These are phyloP conservation scores for Automeris io DNA, from an alignment of 2,888 invertebrate genomes.

Conservation along the genomic window DNA sequence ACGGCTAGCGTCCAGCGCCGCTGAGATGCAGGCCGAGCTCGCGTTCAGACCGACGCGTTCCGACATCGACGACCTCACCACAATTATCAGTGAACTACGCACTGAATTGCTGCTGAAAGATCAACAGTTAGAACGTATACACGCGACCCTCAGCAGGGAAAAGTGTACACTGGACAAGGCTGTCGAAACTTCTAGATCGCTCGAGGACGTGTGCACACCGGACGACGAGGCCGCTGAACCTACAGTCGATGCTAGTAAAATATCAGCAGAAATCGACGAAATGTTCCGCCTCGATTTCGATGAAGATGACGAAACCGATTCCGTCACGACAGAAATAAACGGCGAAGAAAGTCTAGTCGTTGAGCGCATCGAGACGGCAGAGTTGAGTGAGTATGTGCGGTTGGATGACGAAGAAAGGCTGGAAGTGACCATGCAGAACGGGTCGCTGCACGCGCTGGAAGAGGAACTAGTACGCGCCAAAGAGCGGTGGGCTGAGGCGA, in stretches of 20 bases:
- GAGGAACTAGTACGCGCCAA: slow-evolving; percentile 85
- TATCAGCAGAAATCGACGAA: slow-evolving; percentile 66
- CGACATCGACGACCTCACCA: slow-evolving; percentile 75
- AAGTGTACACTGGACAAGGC: slow-evolving; percentile 23
- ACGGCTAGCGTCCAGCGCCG: slow-evolving; percentile 62
- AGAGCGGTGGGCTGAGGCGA: slow-evolving; percentile 82
- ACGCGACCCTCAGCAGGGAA: slow-evolving; percentile 21
- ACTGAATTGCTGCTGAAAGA: slow-evolving; percentile 39
- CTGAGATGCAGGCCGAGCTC: slow-evolving; percentile 76
- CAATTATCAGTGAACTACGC: slow-evolving; percentile 47
- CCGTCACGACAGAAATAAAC: slow-evolving; percentile 53
- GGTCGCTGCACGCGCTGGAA: slow-evolving; percentile 80
- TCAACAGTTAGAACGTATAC: slow-evolving; percentile 30
- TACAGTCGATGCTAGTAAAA: slow-evolving; percentile 44
- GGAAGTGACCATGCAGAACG: slow-evolving; percentile 58
- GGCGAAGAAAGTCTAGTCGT: slow-evolving; percentile 23
- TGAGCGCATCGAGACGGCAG: slow-evolving; percentile 10
- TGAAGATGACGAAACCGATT: slow-evolving; percentile 61
- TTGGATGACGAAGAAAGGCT: slow-evolving; percentile 45
- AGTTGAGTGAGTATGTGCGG: slow-evolving; percentile 29
- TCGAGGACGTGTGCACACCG: slow-evolving; percentile 28
- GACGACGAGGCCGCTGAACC: slow-evolving; percentile 20
- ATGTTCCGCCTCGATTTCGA: slow-evolving; percentile 67
- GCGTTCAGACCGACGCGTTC: slow-evolving; percentile 77
- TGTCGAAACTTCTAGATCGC: slow-evolving; percentile 28